phyloP scores from a whole-genome alignment of 2,888 invertebrate species.

The Himalopsyche japonica region DNA sequence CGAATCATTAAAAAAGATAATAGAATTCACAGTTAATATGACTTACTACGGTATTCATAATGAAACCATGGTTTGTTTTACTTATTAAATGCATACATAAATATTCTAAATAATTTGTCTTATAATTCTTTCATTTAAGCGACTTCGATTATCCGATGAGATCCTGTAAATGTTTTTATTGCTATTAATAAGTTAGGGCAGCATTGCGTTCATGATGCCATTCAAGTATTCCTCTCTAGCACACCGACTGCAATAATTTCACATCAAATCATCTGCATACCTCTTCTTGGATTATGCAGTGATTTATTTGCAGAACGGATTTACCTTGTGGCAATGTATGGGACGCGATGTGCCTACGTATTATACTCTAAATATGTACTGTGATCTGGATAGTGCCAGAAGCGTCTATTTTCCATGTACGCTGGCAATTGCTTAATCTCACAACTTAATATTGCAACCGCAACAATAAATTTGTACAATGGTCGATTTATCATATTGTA shows the following conservation, averaged over 20 bases:
- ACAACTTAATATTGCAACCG: not conserved
- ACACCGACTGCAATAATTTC: constrained; percentile 10
- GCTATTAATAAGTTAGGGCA: not conserved
- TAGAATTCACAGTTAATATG: too few relatives aligned
- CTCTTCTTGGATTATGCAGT: constrained; percentile 2
- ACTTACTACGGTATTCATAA: too few relatives aligned
- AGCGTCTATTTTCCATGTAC: not conserved
- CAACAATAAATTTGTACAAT: not conserved
- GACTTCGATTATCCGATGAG: not conserved
- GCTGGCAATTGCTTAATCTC: not conserved
- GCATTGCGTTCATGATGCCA: not conserved
- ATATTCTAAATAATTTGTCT: too few relatives aligned
- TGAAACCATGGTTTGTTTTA: too few relatives aligned
- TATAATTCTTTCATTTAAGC: too few relatives aligned
- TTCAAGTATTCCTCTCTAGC: not conserved
- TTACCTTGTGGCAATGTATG: not conserved
- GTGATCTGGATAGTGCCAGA: not conserved
- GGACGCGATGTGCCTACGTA: not conserved
- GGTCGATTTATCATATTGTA: not conserved
- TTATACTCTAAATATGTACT: not conserved
- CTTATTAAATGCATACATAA: too few relatives aligned
- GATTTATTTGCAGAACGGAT: constrained; percentile 4
- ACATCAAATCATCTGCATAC: constrained; percentile 34
- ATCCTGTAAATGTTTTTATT: not conserved
- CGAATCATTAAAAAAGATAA: too few relatives aligned